phyloP scores from a whole-genome alignment of 2,888 invertebrate species.

The Galerucella calmariensis region DNA sequence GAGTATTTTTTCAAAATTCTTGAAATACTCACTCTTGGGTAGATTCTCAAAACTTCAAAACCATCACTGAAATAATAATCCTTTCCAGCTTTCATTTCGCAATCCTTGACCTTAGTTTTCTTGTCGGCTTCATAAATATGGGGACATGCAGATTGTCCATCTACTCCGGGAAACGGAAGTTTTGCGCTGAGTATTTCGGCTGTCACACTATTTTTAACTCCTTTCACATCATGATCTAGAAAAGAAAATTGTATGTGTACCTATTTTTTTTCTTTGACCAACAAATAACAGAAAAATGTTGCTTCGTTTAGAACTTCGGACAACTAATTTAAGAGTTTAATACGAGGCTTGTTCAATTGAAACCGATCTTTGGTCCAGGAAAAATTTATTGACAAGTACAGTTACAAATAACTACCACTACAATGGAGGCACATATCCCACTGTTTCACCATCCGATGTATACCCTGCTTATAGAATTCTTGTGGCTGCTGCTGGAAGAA shows the following conservation, averaged over 20 bases:
- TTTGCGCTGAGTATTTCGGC: constrained; percentile 73
- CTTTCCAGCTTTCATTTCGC: constrained; percentile 76
- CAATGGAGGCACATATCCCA: too few species aligned
- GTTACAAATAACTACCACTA: too few species aligned
- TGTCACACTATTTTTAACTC: constrained; percentile 70
- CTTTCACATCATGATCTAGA: constrained; percentile 41
- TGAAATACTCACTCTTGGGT: constrained; percentile 67
- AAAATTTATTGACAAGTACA: too few species aligned
- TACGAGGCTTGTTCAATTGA: too few species aligned
- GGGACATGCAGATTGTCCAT: constrained; percentile 75
- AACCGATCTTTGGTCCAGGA: too few species aligned
- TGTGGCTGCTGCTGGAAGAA: too few species aligned
- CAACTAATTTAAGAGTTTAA: too few species aligned
- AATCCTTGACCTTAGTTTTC: constrained; percentile 69
- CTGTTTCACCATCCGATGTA: too few species aligned
- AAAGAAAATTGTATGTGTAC: constrained; percentile 9
- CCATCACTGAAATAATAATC: constrained; percentile 77
- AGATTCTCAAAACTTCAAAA: constrained; percentile 69
- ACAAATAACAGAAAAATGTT: too few species aligned
- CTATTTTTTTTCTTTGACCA: too few species aligned
- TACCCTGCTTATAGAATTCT: too few species aligned
- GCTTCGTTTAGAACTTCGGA: too few species aligned
- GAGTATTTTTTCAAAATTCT: background rate
- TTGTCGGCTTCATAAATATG: constrained; percentile 72
- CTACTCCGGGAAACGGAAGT: constrained; percentile 82